A percentile compares a stretch with the other conserved stretches of the same genome.
phyloP scores from a whole-genome alignment of 2,797 vertebrate species.

The Psittacula derbiana region DNA sequence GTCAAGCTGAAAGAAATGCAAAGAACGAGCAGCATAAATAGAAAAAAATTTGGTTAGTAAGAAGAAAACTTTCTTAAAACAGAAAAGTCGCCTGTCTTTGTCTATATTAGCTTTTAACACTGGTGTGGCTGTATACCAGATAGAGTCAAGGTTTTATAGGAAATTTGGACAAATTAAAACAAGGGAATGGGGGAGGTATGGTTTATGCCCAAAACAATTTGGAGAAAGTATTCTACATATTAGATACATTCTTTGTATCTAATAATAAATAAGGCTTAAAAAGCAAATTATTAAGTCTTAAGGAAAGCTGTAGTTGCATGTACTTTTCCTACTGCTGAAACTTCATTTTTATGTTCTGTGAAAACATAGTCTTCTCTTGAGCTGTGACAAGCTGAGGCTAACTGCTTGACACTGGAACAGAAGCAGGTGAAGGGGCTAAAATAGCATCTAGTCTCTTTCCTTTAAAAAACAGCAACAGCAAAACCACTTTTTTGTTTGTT shows the following conservation, averaged over 20 bases:
- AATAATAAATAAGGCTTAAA: background rate
- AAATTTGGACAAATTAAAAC: background rate
- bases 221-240: background rate
- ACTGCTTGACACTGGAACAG: conserved; percentile 31
- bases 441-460: conserved; percentile 18
- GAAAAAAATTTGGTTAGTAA: background rate
- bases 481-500: background rate
- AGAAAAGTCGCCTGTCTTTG: background rate
- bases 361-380: background rate
- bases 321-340: background rate
- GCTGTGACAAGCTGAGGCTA: background rate
- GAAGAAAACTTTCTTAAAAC: background rate
- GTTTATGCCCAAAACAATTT: background rate
- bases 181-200: background rate
- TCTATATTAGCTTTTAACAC: background rate
- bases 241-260: background rate
- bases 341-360: background rate
- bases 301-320: background rate
- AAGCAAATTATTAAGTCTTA: background rate
- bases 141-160: background rate
- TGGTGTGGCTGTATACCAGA: background rate
- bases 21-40: background rate
- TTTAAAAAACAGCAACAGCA: conserved; percentile 5
- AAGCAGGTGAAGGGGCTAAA: background rate
- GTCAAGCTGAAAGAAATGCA: background rate